Evolutionary conservation across 2,113 vertebrate genomes (phyloP), one percentile per base, ranked within the genome.

Genomic region (Osmerus mordax): DNA sequence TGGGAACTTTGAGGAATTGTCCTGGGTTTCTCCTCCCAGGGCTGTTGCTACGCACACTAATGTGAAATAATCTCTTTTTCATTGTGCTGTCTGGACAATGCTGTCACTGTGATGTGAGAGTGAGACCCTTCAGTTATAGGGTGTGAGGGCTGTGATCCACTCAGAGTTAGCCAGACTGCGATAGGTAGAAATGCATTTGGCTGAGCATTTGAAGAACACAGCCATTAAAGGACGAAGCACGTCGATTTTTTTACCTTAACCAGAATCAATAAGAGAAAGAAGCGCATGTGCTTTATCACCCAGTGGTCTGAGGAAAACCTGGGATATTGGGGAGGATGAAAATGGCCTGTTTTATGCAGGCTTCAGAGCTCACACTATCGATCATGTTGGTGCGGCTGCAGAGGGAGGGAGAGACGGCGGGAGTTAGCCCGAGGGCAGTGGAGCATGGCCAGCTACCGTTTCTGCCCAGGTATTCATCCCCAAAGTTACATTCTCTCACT

Each of bases 361-460:
- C 64, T 65, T 41, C 36, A 74, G 76, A 72, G 71, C 74, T 12
- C 14, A 59, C 52, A 54, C 23, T 84, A 84, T 87, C 69, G 85
- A 86, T 84, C 74, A 56, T 64, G 68, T 61, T 64, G 74, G 55
- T 80, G 69, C 73, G 70, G 28, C 63, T 69, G 62, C 69, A 74
- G 74, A 78, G 78, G 71, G 52, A 56, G 7, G 21, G 73, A 52
- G 16, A 16, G 74, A 78, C 41, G 41, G 82, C 83, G 78, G 79
- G 82, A 75, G 86, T 86, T 79, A 67, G 55, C 81, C 76, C 21
- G 21, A 65, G 73, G 80, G 77, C 51, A 67, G 29, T n/a, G 18
- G 61, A 36, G 62, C 62, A 41, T 65, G 62, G 9, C 13, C 62
- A 51, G 41, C 16, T n/a, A 12, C 63, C 7, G 28, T 29, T 65